Percentiles rank a stretch among this genome's conserved stretches.
Evolutionary conservation across 2,797 vertebrate species (phyloP).

Genomic region (Chaetodon trifasciatus): DNA sequence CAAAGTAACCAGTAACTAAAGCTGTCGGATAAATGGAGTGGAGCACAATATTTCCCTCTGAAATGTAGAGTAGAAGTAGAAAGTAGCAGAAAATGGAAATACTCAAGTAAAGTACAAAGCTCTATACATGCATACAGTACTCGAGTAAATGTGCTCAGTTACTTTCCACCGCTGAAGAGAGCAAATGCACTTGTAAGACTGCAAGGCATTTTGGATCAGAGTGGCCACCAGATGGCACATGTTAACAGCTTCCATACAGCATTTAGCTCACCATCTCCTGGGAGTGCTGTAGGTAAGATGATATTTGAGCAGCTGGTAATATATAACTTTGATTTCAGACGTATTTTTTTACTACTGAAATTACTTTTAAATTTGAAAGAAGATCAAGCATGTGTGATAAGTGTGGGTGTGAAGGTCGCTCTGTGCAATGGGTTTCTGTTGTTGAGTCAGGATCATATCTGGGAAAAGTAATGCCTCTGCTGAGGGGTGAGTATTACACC

Average conservation of each 20-base stretch:
- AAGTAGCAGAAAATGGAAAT: not conserved
- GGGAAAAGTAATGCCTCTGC: not conserved
- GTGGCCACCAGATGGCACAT: constrained; percentile 69
- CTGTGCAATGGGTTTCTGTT: not conserved
- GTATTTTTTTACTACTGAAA: not conserved
- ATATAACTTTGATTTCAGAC: not conserved
- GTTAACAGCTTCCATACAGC: constrained; percentile 1
- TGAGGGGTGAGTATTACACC: not conserved
- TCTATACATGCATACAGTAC: no score
- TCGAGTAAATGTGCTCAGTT: no score
- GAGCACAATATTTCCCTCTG: not conserved
- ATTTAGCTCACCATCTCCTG: not conserved
- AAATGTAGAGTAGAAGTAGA: not conserved
- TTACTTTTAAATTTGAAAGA: constrained; percentile 3
- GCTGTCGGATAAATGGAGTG: not conserved
- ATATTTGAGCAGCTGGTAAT: constrained; percentile 10
- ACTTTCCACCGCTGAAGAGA: not conserved
- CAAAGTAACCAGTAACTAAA: no score
- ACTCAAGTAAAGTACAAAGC: not conserved
- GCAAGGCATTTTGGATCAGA: not conserved
- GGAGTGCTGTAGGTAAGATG: not conserved
- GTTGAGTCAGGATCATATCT: not conserved
- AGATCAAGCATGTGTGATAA: not conserved
- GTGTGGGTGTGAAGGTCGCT: not conserved
- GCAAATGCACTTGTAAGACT: not conserved